Evolutionary conservation across 1,140 invertebrate species (phyloP).

Genomic region (Drosophila aff.): DNA sequence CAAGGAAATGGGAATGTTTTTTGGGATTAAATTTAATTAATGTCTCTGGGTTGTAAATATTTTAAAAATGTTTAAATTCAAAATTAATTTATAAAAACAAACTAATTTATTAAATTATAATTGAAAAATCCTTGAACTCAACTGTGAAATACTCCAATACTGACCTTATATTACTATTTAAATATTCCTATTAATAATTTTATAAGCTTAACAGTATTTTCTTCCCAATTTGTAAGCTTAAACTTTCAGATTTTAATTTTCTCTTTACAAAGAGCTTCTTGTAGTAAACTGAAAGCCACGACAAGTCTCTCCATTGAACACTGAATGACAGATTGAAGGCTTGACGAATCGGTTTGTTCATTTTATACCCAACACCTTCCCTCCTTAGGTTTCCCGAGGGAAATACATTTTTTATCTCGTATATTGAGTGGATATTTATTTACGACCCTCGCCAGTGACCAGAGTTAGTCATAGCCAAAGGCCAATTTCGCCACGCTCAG

Average conservation of each 20-base stretch:
- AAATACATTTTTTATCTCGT: constrained; percentile 37
- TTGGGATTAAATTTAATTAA: too few species aligned
- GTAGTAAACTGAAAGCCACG: neutral
- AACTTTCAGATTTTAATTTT: neutral
- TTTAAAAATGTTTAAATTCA: neutral
- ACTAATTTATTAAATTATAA: neutral
- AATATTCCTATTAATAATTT: neutral
- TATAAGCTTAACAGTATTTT: neutral
- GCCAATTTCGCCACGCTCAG: constrained; percentile 43
- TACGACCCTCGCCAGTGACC: constrained; percentile 17
- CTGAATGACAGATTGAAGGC: neutral
- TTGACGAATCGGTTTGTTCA: neutral
- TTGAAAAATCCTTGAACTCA: neutral
- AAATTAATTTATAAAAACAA: too few species aligned
- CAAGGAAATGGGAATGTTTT: neutral
- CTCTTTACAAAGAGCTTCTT: neutral
- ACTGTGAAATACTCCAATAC: neutral
- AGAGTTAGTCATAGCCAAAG: constrained; percentile 47
- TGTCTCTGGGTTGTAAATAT: too few species aligned
- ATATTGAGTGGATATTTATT: constrained; percentile 26
- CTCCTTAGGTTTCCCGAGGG: neutral
- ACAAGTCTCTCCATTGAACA: constrained; percentile 23
- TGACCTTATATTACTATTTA: neutral
- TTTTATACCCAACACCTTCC: constrained; percentile 1
- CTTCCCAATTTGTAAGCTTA: neutral